Conservation (phyloP, 2,113 vertebrate genomes). For the Motacilla tschutschensis region DNA sequence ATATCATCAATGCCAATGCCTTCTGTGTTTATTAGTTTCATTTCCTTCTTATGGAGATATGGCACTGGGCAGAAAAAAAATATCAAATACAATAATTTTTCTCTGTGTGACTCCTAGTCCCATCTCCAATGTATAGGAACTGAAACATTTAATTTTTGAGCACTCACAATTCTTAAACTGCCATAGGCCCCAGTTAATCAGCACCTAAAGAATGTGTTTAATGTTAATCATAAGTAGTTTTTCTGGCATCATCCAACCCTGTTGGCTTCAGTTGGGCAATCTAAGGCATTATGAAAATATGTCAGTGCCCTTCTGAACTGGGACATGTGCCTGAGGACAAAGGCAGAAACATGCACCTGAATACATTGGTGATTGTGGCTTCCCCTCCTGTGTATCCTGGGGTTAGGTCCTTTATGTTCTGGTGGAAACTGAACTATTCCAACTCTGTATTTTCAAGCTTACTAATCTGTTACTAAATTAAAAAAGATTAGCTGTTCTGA, state of each 20-base stretch:
- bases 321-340: slow-evolving; percentile 1
- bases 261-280: background rate
- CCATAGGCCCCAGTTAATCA: background rate
- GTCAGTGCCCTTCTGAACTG: slow-evolving; percentile 3
- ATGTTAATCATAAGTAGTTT: background rate
- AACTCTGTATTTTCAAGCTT: background rate
- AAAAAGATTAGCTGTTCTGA: background rate
- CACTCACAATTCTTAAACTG: background rate
- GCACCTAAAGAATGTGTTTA: background rate
- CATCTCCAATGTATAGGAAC: background rate
- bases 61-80: background rate
- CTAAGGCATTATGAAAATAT: background rate
- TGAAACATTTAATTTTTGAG: background rate
- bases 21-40: background rate
- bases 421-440: background rate
- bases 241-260: background rate
- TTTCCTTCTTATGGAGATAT: background rate
- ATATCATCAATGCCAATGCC: background rate
- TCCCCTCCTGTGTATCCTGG: background rate
- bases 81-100: rapidly evolving
- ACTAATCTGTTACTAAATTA: background rate
- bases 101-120: background rate
- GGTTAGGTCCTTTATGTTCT: background rate
- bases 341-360: slow-evolving; percentile 1
- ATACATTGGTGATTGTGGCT: background rate